phyloP scores from a whole-genome alignment of 2,113 vertebrate genomes.

The Microcebus lehilahytsara region DNA sequence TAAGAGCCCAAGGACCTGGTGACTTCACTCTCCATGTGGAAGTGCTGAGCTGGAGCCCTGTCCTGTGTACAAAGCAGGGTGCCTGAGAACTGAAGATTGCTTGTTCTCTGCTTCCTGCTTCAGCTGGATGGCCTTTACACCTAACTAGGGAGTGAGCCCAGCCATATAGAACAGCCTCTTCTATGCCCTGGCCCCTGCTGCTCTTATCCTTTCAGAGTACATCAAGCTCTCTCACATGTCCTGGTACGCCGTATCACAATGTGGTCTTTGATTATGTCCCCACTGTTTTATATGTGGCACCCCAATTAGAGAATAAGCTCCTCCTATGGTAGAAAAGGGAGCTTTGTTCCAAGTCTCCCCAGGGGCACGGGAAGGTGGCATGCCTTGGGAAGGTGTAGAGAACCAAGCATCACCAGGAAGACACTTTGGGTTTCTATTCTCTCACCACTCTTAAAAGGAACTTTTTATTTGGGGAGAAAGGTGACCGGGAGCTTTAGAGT shows the following conservation, averaged over 20 bases:
- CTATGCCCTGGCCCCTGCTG: not conserved
- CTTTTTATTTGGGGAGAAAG: not conserved
- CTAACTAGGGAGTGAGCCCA: not conserved
- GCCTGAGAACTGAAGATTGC: constrained; percentile 7
- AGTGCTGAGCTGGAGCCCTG: not conserved
- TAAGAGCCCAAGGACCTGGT: constrained; percentile 52
- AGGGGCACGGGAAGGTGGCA: not conserved
- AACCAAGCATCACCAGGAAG: not conserved
- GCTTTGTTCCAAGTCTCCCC: not conserved
- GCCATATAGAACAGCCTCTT: not conserved
- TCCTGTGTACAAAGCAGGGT: not conserved
- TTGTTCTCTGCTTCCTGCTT: constrained; percentile 46
- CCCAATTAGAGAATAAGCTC: not conserved
- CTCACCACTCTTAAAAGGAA: not conserved
- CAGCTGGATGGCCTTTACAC: not conserved
- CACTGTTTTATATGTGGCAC: not conserved
- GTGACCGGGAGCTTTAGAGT: not conserved
- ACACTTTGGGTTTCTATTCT: constrained; percentile 41
- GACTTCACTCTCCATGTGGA: constrained; percentile 38
- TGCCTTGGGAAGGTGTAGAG: not conserved
- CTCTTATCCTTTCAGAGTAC: not conserved
- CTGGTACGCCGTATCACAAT: not conserved
- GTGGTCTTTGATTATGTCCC: not conserved
- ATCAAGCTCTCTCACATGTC: not conserved
- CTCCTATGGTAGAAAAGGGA: not conserved